Conservation (phyloP, 2,113 vertebrate genomes). For the Mustela lutreola region DNA sequence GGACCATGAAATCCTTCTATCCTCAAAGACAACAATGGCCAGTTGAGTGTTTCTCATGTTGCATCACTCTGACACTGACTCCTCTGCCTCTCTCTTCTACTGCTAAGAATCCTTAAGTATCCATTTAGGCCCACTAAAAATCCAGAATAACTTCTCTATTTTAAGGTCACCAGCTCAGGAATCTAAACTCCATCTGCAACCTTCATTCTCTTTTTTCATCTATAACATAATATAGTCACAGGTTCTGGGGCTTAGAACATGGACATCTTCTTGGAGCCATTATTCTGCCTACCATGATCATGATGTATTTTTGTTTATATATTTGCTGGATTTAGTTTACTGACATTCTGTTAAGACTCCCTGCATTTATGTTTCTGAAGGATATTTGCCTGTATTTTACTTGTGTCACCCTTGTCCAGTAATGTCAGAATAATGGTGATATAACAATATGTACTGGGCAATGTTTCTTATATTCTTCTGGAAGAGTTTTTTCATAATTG, state of each 20-base stretch:
- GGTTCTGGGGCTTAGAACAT: background rate
- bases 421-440: background rate
- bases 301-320: conserved; percentile 7
- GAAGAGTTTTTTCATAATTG: conserved; percentile 24
- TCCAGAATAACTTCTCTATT: background rate
- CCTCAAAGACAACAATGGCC: background rate
- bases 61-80: background rate
- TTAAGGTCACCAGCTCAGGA: background rate
- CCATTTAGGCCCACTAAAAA: background rate
- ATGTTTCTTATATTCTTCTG: conserved; percentile 34
- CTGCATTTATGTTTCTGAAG: background rate
- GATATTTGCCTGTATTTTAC: conserved; percentile 4
- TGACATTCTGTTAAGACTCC: conserved; percentile 28
- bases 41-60: background rate
- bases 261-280: background rate
- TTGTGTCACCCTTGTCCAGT: background rate
- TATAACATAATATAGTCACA: background rate
- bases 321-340: background rate
- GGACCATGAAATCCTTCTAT: background rate
- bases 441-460: background rate
- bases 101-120: background rate
- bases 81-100: background rate
- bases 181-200: background rate
- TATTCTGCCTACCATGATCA: background rate
- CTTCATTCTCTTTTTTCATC: background rate